Base-by-base conservation (phyloP, 1,140 invertebrate genomes). In the Phenacoccus solenopsis region DNA sequence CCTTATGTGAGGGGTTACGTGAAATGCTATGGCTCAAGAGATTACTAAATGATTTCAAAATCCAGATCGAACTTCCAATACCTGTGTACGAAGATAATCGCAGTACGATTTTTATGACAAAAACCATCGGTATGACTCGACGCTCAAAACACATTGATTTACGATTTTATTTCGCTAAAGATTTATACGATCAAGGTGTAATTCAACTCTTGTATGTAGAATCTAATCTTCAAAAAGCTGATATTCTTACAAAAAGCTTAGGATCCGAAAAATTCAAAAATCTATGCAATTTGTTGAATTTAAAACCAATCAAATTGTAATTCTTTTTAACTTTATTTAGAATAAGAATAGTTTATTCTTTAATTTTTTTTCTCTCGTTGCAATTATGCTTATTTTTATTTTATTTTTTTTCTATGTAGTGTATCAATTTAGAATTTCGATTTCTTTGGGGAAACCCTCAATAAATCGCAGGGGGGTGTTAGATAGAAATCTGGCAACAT, bases 131-230 rank as follows among this genome's bases (percentile, higher is more conserved):
- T 76, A 74, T 68, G 59, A 77, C 59, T 74, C 78, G 20, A 76
- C 57, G 57, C 27, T 69, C 72, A 4, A 73, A 73, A 28, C 75
- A 77, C 64, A 78, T 77, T 13, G 77, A 77, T 61, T 67, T 75
- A 13, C 69, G 27, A 35, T 73, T 73, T 69, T 73, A 76, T 70
- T 75, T 24, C 16, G 59, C 25, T 25, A 24, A 64, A 25, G 22
- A 64, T 3, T 9, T 64, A 10, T 24, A 25, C 25, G 25, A 64
- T 64, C 21, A 64, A 24, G 20, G 20, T 16, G 10, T 64, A 20
- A 64, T 64, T 25, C 20, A 64, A 24, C 12, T 64, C 25, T 10
- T 3, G 2, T 25, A 64, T 10, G 20, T 64, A 9, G 21, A 20
- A 10, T 13, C 22, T 4, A 16, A 24, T 20, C 10, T 24, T 64